Evolutionary conservation across 2,888 invertebrate genomes (phyloP), one percentile per base, ranked within the genome.

Genomic region (Nomada ferruginata): DNA sequence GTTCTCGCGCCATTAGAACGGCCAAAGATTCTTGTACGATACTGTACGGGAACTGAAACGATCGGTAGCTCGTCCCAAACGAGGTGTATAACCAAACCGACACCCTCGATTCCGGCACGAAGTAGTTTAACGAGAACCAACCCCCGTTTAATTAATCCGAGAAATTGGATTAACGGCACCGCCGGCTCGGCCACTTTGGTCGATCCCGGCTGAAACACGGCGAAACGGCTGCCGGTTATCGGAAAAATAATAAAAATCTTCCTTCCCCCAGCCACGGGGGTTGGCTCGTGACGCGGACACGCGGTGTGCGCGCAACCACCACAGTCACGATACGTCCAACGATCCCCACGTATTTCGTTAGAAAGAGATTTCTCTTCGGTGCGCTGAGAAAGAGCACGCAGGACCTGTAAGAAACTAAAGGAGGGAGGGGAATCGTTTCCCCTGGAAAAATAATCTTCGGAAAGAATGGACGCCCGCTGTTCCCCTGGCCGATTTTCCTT

Each of bases 171-270:
- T 89, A 90, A 89, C 85, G 85, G 68, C 70, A 84, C 76, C 75
- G 65, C 71, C 75, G 68, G 79, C 76, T 72, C 66, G 83, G 77
- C 78, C 81, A 79, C 79, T 84, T 86, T 79, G 82, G 53, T 69
- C 84, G 81, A 76, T 77, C 69, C 64, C 61, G 71, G 71, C 20
- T 76, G 61, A 66, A 68, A 66, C 64, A 26, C 55, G 18, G 61
- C 44, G 13, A 52, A 42, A 47, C 26, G 59, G 55, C 15, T 23
- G 23, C 59, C 69, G 76, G 83, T 76, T 90, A 90, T 89, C 84
- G 90, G 86, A 26, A 85, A 89, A 90, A 89, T 90, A 90, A 90
- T 90, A 87, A 90, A 89, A 89, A 87, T 84, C 86, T 85, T 84
- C 80, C 64, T 29, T 68, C 78, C 72, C 70, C 76, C 20, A 18